These are phyloP conservation scores for Psilopsiagon aymara DNA, from an alignment of 2,113 vertebrate species.

Conservation along the genomic window DNA sequence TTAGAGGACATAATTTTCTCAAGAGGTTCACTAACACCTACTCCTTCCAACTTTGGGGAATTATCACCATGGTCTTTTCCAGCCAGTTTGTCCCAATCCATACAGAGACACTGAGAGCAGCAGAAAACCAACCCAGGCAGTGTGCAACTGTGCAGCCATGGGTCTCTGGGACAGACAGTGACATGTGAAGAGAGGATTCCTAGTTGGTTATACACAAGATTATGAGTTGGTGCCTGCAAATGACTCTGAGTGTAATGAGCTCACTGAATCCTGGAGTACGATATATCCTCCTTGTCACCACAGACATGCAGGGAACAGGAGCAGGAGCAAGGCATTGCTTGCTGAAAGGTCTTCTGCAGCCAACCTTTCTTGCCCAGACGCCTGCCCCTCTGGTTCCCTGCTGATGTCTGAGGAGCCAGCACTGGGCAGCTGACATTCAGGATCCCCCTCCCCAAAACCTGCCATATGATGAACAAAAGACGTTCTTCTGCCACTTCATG, in stretches of 20 bases:
- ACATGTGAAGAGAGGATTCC: neutral
- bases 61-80: neutral
- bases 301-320: neutral
- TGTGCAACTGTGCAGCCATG: neutral
- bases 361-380: neutral
- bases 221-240: neutral
- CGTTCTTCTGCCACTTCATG: neutral
- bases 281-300: neutral
- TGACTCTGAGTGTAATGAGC: neutral
- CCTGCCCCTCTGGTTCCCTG: neutral
- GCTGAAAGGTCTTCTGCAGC: neutral
- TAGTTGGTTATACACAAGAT: neutral
- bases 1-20: neutral
- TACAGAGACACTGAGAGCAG: neutral
- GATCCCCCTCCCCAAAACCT: neutral
- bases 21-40: neutral
- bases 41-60: neutral
- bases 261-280: neutral
- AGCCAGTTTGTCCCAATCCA: neutral
- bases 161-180: neutral
- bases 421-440: neutral
- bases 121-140: neutral
- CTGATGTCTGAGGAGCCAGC: neutral
- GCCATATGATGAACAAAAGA: neutral
- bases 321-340: neutral